Evolutionary conservation across 2,797 vertebrate species (phyloP).

Genomic region (Premnoplex brunnescens): DNA sequence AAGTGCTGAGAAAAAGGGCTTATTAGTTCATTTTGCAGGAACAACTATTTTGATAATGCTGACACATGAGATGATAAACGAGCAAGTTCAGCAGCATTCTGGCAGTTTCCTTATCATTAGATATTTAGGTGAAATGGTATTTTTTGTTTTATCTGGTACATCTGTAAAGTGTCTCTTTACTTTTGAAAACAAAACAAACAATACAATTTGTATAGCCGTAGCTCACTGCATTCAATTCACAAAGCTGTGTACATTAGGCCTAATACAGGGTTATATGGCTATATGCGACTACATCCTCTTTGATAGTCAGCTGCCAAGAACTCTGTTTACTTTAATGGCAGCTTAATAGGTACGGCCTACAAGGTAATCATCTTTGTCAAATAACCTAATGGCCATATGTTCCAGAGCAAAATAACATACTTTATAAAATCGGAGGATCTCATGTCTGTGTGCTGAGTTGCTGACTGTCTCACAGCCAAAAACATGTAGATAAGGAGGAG

Average conservation of each 20-base stretch:
- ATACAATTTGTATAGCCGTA: background rate
- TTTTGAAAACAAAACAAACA: background rate
- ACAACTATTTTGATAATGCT: slow-evolving; percentile 1
- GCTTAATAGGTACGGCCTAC: background rate
- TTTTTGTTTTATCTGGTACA: background rate
- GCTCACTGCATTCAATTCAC: background rate
- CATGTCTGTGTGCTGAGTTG: background rate
- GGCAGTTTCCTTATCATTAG: background rate
- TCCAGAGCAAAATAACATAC: background rate
- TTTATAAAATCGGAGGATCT: background rate
- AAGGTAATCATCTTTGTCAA: background rate
- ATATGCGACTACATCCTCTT: background rate
- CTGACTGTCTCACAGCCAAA: background rate
- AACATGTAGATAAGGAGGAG: background rate
- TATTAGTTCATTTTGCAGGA: slow-evolving; percentile 10
- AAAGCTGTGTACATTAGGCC: background rate
- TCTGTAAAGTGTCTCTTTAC: background rate
- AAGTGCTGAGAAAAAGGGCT: slow-evolving; percentile 16
- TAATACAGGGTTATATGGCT: background rate
- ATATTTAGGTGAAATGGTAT: background rate
- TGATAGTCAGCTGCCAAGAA: background rate
- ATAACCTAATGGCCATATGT: background rate
- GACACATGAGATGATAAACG: background rate
- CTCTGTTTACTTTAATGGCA: background rate
- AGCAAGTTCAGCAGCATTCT: background rate